These are phyloP conservation scores for Hozukius guyotensis DNA, from an alignment of 2,797 vertebrate genomes.

Conservation along the genomic window DNA sequence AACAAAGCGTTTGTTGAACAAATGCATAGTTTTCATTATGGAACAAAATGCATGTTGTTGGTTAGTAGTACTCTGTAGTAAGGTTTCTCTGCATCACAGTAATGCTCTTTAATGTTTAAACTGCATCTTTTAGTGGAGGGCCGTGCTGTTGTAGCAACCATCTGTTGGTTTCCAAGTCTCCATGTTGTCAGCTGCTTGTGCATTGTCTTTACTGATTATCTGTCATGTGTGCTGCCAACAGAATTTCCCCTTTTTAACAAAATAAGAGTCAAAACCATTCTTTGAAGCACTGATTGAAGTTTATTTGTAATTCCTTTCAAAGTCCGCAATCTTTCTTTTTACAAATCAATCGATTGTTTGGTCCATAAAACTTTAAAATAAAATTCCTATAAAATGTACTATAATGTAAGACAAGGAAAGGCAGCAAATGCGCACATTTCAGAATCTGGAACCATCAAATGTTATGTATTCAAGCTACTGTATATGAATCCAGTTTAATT, in stretches of 20 bases:
- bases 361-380: not conserved
- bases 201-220: not conserved
- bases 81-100: not conserved
- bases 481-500: not conserved
- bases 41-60: not conserved
- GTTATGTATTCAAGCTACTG: not conserved
- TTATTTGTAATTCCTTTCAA: not conserved
- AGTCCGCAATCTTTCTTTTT: not conserved
- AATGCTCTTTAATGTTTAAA: not conserved
- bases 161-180: not conserved
- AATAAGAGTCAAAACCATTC: not conserved
- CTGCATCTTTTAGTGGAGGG: not conserved
- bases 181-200: constrained; percentile 14
- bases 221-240: not conserved
- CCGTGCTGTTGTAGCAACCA: constrained; percentile 3
- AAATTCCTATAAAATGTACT: too few relatives aligned
- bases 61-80: not conserved
- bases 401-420: not conserved
- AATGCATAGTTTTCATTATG: not conserved
- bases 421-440: not conserved
- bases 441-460: not conserved
- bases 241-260: not conserved
- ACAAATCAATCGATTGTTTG: not conserved
- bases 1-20: not conserved
- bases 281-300: not conserved